Evolutionary conservation across 2,888 invertebrate species (phyloP), one percentile per base, ranked within the genome.

Genomic region (Eristalis arbustorum): DNA sequence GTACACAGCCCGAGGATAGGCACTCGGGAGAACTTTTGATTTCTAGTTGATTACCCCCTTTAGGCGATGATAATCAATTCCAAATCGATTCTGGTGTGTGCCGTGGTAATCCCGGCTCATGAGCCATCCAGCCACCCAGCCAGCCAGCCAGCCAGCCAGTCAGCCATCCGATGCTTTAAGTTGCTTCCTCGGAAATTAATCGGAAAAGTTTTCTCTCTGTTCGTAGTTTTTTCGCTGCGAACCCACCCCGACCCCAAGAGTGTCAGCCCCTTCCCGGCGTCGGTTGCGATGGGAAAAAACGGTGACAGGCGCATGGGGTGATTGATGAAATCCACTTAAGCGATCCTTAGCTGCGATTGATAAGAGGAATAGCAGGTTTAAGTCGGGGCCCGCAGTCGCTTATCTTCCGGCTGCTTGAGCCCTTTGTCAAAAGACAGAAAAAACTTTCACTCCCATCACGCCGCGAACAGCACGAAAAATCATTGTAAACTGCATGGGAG

Each of bases 61-160:
- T 73, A 74, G 85, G 85, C 85, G 74, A 82, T 85, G 77, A 85
- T 85, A 85, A 85, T 85, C 85, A 85, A 85, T 85, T 85, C 77
- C 77, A 77, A 85, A 74, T 85, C 85, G 85, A 85, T 81, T 85
- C 73, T n/a, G 62, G 23, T 71, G 57, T 72, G 68, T 77, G 69
- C 77, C 82, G 56, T 31, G 40, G 77, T 85, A 82, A 82, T 85
- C 85, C 69, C 49, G 37, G 59, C 23, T 66, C 57, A 40, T 69
- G 82, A 81, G 69, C 42, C 75, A 23, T 28, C 40, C 75, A 42
- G 31, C 61, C 59, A 28, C 37, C 72, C 73, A n/a, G n/a, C n/a
- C n/a, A n/a, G n/a, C n/a, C n/a, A n/a, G n/a, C n/a, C n/a, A n/a
- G n/a, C 57, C 71, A 73, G 71, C 42, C 75, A 23, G 40, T 28